A percentile compares a stretch with the other conserved stretches of the same genome.
phyloP scores from a whole-genome alignment of 2,888 invertebrate genomes.

The Drepana falcataria region DNA sequence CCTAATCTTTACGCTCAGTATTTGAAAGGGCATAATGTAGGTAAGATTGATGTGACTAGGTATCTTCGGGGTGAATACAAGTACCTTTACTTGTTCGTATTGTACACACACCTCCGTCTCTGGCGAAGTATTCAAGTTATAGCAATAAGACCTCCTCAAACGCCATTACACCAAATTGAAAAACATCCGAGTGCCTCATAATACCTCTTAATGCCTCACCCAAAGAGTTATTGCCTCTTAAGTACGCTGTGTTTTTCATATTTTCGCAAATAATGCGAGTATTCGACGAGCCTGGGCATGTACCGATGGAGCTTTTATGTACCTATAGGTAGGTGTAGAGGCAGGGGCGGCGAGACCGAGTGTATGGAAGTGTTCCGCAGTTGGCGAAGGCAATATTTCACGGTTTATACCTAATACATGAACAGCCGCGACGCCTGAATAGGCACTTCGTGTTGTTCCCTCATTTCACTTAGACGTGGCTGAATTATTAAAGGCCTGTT shows the following conservation, averaged over 20 bases:
- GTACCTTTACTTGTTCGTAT: neutral
- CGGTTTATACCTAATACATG: slow-evolving; percentile 48
- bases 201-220: slow-evolving; percentile 66
- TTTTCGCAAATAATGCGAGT: slow-evolving; percentile 61
- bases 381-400: slow-evolving; percentile 44
- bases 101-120: slow-evolving; percentile 9
- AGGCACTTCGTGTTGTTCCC: slow-evolving; percentile 40
- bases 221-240: slow-evolving; percentile 59
- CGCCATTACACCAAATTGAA: slow-evolving; percentile 71
- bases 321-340: slow-evolving; percentile 7
- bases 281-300: slow-evolving; percentile 33
- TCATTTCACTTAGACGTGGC: slow-evolving; percentile 46
- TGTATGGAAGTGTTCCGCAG: slow-evolving; percentile 3
- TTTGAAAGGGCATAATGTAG: no score
- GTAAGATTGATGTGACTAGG: no score
- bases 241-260: slow-evolving; percentile 66
- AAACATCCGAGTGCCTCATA: slow-evolving; percentile 68
- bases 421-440: slow-evolving; percentile 37
- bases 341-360: slow-evolving; percentile 1
- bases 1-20: no score
- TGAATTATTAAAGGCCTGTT: slow-evolving; percentile 52
- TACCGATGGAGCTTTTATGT: slow-evolving; percentile 19
- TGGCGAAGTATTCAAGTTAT: slow-evolving; percentile 27
- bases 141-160: slow-evolving; percentile 46
- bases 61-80: neutral